Evolutionary conservation across 1,140 invertebrate genomes (phyloP), one percentile per base, ranked within the genome.

Genomic region (Dolichoris vasculosae): DNA sequence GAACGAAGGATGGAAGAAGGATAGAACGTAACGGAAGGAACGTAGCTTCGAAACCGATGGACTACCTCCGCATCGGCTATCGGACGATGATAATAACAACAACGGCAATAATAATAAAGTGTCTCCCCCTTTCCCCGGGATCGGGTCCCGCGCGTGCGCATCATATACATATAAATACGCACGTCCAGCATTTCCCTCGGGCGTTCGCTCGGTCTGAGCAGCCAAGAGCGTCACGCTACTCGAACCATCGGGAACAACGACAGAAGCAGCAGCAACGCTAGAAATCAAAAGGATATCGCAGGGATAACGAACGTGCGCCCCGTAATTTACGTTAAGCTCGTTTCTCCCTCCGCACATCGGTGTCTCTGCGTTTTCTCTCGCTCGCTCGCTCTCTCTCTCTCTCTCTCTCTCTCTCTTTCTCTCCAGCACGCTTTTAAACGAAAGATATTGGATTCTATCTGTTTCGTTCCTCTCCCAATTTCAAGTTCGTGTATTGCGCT

Each of bases 221-320:
- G 59, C 4, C 15, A 7, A n/a, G 20, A 63, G 77, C 78, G 59
- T 80, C 59, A 64, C 78, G 59, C 59, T 67, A 46, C 6, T 8
- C 40, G 26, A 30, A 2, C 78, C 13, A 73, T 17, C 38, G 43
- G 67, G 15, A 69, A 38, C 67, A 64, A 17, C 48, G 17, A 13
- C 63, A 13, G 63, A 3, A 64, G n/a, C 59, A 64, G n/a, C 48
- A 55, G 20, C n/a, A 30, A 43, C 84, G 48, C 30, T 69, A 75
- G 78, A 87, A 88, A 89, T 89, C 88, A 85, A 86, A 83, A 85
- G 77, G 67, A 88, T 83, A 82, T 75, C 59, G 73, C 64, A 73
- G 75, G 46, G 46, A 48, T 32, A 51, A 30, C 15, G 73, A 71
- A 35, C 64, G 51, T 20, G 46, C 78, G 40, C 43, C 76, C 77